A percentile compares a stretch with the other conserved stretches of the same genome.
phyloP scores from a whole-genome alignment of 2,888 invertebrate species.

The Pristionchus maxplancki region DNA sequence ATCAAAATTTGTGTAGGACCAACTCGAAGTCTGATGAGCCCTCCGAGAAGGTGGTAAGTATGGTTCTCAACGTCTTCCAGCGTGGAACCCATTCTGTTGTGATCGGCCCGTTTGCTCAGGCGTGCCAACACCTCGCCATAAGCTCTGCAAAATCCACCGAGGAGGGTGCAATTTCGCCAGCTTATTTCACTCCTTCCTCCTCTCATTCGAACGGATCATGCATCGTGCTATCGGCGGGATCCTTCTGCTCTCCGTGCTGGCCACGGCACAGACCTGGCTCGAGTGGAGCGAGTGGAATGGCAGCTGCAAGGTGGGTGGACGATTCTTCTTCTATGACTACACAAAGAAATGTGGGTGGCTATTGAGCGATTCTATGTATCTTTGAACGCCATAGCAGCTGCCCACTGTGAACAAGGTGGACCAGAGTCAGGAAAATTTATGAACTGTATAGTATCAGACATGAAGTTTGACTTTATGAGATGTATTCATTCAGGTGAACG shows the following conservation, averaged over 20 bases:
- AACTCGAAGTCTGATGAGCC: too few relatives aligned
- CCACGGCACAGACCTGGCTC: neutral
- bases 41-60: too few relatives aligned
- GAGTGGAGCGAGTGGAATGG: constrained; percentile 52
- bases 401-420: too few relatives aligned
- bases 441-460: too few relatives aligned
- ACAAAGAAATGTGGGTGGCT: too few relatives aligned
- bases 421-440: too few relatives aligned
- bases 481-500: neutral
- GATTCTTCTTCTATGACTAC: too few relatives aligned
- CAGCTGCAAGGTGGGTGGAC: neutral
- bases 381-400: too few relatives aligned
- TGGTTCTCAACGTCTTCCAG: neutral
- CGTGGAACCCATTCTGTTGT: neutral
- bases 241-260: constrained; percentile 39
- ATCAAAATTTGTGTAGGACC: neutral
- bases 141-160: constrained; percentile 4
- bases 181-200: neutral
- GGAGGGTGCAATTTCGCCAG: neutral
- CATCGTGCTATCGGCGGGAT: neutral
- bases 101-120: constrained; percentile 7
- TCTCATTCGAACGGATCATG: neutral
- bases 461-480: neutral
- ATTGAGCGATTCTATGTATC: too few relatives aligned
- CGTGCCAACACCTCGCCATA: neutral